Evolutionary conservation across 2,113 vertebrate genomes (phyloP), one percentile per base, ranked within the genome.

Genomic region (Puntigrus tetrazona): DNA sequence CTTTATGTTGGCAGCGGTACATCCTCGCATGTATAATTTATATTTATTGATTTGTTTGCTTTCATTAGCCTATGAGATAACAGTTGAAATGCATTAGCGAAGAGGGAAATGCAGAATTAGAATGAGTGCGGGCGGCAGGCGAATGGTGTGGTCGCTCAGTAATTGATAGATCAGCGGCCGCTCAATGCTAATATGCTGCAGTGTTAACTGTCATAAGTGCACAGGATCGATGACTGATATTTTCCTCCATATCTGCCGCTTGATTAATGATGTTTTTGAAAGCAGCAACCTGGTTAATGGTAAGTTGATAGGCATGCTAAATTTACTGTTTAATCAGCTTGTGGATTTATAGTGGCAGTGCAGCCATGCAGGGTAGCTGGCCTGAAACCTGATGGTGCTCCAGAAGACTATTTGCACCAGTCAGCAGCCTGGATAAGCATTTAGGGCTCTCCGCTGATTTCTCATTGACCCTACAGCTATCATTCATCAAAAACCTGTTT

Each of bases 11-110:
- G 89, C 96, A 95, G 97, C 96, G 96, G 97, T 98, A 97, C 96
- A 97, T 96, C 97, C 97, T 97, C 98, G 97, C 96, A 99, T 99
- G 97, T 99, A 99, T 99, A 99, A 99, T 99, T 98, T 99, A 99
- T 98, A 98, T 97, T 97, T 99, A 99, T 99, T 97, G 98, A 99
- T 99, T 99, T 97, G 95, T 95, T 95, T 94, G 95, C 96, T 97
- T 98, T 99, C 97, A 97, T 98, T 98, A 98, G 96, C 96, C 97
- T 96, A 97, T 97, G 96, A 96, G 97, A 99, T 97, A 98, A 97
- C 96, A 96, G 97, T 95, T 95, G 95, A 96, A 97, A 98, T 98
- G 97, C 97, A 98, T 98, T 98, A 98, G 96, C 94, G 96, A 93
- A 95, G 96, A 63, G 82, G 85, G 98, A 98, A 99, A 98, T 97